Evolutionary conservation across 2,888 invertebrate genomes (phyloP), one percentile per base, ranked within the genome.

Genomic region (Scaptomyza reducta): DNA sequence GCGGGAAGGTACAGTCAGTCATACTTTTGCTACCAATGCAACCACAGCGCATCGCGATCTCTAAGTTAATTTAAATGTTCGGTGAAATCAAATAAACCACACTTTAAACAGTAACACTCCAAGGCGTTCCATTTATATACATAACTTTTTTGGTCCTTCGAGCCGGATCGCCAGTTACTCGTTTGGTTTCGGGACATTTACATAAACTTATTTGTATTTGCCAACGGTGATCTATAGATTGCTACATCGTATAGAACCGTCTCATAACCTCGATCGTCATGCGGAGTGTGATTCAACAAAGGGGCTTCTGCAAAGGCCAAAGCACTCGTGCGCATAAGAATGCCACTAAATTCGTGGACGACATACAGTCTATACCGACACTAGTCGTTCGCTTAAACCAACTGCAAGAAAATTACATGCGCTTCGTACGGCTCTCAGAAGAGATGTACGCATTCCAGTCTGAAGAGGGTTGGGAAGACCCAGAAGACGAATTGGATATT

Each of bases 251-350:
- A 35, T 35, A 35, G 35, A 35, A 14, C 35, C 35, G 35, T 35
- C 35, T n/a, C 35, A 6, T 35, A 35, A 35, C n/a, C 7, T 35
- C 35, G n/a, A 35, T 35, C 35, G n/a, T n/a, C 35, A 14, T 35
- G 35, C 35, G 35, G 35, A 35, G 35, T 35, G 35, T 35, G 35
- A 35, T 35, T 35, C 35, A n/a, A 35, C 35, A 35, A 35, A 35
- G n/a, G 6, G n/a, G 35, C 13, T 33, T 33, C 11, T 13, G 11
- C 33, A 33, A 33, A 33, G 4, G 33, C 13, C 33, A 33, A 33
- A 13, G 13, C 13, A 35, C 35, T 35, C 35, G n/a, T 35, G 35
- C 35, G 35, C 35, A 35, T 35, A 35, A 35, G n/a, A 14, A 35
- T 35, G 35, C 35, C 6, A 35, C 7, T 35, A 35, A 35, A 35